phyloP scores from a whole-genome alignment of 2,888 invertebrate species.

The Agrilus mali region DNA sequence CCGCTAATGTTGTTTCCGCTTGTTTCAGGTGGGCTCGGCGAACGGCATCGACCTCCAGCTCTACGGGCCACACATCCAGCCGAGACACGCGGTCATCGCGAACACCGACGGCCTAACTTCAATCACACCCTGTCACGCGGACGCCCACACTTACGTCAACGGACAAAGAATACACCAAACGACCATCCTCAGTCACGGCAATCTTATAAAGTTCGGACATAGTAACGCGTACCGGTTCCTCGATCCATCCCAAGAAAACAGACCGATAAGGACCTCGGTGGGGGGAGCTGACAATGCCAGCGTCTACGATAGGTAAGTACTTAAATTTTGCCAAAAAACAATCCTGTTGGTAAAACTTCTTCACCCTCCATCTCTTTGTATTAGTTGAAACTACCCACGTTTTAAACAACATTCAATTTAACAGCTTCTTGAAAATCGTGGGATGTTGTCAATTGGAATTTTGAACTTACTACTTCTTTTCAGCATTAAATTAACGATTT shows the following conservation, averaged over 20 bases:
- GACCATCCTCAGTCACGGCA: slow-evolving; percentile 78
- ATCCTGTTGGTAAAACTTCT: no score
- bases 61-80: slow-evolving; percentile 83
- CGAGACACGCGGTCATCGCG: slow-evolving; percentile 90
- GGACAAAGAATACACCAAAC: slow-evolving; percentile 86
- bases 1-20: not conserved
- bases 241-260: slow-evolving; percentile 69
- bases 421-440: no score
- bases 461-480: no score
- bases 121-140: slow-evolving; percentile 84
- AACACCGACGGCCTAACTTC: slow-evolving; percentile 83
- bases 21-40: slow-evolving; percentile 54
- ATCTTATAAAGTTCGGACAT: slow-evolving; percentile 73
- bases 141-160: slow-evolving; percentile 91
- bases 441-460: no score
- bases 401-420: no score
- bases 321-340: not conserved
- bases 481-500: no score
- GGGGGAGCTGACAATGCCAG: slow-evolving; percentile 46
- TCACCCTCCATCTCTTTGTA: no score
- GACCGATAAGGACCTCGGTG: slow-evolving; percentile 58
- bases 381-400: no score
- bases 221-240: slow-evolving; percentile 78
- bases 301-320: slow-evolving; percentile 64
- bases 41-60: slow-evolving; percentile 68